These are phyloP conservation scores for Carlito syrichta DNA, from an alignment of 2,113 vertebrate genomes.

Conservation along the genomic window DNA sequence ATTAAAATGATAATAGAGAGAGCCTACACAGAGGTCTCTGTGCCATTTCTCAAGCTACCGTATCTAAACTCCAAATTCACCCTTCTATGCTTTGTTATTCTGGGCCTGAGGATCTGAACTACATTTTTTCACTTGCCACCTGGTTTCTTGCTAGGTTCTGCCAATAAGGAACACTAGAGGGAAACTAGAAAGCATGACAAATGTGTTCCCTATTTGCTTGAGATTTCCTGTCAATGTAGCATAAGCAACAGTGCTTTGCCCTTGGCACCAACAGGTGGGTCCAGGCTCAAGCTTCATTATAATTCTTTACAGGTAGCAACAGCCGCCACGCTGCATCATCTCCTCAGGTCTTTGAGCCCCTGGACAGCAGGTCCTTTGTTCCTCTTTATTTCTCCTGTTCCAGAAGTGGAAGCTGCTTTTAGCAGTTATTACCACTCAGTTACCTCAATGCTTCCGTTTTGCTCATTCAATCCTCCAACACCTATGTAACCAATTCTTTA, in stretches of 20 bases:
- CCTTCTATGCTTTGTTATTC: neutral
- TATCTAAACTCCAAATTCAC: slow-evolving; percentile 11
- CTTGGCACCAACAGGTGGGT: neutral
- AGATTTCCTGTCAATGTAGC: neutral
- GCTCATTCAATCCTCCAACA: neutral
- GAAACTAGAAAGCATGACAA: neutral
- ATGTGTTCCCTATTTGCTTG: neutral
- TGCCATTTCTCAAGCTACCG: neutral
- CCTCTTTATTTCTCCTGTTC: neutral
- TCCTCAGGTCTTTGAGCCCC: neutral
- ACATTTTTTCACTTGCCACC: neutral
- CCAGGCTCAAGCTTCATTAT: neutral
- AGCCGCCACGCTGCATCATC: neutral
- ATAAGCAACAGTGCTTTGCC: neutral
- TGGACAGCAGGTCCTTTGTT: neutral
- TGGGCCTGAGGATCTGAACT: neutral
- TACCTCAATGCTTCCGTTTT: neutral
- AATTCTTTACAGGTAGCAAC: neutral
- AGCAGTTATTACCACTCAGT: neutral
- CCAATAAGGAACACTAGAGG: neutral
- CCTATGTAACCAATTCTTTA: neutral
- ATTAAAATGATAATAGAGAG: neutral
- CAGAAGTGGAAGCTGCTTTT: neutral
- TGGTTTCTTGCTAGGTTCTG: neutral
- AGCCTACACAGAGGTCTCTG: neutral